Evolutionary conservation across 2,888 invertebrate species (phyloP), one percentile per base, ranked within the genome.

Genomic region (Cantharis lateralis): DNA sequence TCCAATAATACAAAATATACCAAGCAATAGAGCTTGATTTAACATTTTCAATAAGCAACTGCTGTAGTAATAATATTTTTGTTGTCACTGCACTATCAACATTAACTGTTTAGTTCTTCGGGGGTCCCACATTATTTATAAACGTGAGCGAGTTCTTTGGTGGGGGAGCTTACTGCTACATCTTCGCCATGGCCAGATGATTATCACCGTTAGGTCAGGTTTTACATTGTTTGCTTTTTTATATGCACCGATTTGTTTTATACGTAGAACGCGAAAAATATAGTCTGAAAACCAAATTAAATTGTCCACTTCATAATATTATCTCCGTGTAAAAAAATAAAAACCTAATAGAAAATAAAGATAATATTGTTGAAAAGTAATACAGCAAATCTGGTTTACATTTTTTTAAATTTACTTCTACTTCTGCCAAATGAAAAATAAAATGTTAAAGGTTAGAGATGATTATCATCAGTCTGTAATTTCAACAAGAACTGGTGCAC

Each of bases 171-270:
- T 75, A 78, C 71, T 32, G 71, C 72, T 72, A 76, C 71, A 79
- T 81, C 81, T 81, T 82, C 81, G 78, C 70, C 80, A 80, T 78
- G 77, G 78, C 79, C 81, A 80, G 73, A 81, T 80, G 82, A 83
- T 83, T 81, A 82, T 80, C 81, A 83, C 84, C 83, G 84, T 84
- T 84, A 83, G 83, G 83, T 84, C 82, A 80, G 79, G 80, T 80
- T 80, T 81, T 80, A 73, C 75, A 76, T 78, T 80, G 77, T 81
- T 79, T 82, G 81, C 75, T 78, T 82, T 80, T 80, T 83, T 77
- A 66, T 66, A 20, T 66, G n/a, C 16, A 66, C 13, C 20, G 24
- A 9, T 66, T 20, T 66, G 64, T 24, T 20, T 66, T 66, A 66
- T 20, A 66, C 18, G 16, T 48, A 10, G 64, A 66, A 66, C 20